Evolutionary conservation across 2,797 vertebrate genomes (phyloP).

Genomic region (Steatocranus sp.): DNA sequence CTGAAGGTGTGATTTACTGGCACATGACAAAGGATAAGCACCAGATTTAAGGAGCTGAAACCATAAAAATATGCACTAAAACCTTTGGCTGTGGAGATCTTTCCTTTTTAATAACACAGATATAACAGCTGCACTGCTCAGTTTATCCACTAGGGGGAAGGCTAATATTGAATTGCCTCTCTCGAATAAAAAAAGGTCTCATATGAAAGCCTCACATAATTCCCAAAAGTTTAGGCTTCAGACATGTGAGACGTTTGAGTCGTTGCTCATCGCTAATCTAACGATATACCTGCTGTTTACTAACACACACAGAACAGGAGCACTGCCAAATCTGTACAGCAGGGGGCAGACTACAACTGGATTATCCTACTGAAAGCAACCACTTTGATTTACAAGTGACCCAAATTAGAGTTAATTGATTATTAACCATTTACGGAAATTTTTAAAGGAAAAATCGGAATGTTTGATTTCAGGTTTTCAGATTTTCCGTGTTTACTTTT

Average conservation of each 20-base stretch:
- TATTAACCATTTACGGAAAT: not conserved
- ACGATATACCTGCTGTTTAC: not conserved
- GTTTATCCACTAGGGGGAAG: not conserved
- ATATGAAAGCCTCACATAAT: not conserved
- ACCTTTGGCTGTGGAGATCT: not conserved
- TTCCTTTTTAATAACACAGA: not conserved
- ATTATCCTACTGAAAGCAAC: not conserved
- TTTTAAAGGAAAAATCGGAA: not conserved
- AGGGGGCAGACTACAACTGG: not conserved
- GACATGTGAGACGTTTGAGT: not conserved
- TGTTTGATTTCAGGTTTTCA: not conserved
- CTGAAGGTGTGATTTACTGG: not conserved
- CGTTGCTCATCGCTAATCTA: not conserved
- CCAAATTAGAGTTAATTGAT: not conserved
- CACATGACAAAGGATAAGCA: not conserved
- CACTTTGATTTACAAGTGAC: not conserved
- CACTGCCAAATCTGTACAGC: not conserved
- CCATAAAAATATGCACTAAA: not conserved
- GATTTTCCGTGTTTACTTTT: not conserved
- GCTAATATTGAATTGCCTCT: not conserved
- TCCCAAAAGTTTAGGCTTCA: not conserved
- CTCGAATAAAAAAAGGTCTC: not conserved
- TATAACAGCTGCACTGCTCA: not conserved
- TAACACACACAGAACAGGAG: not conserved
- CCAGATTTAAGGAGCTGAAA: not conserved